These are phyloP conservation scores for Thalassoma bifasciatum DNA, from an alignment of 2,113 vertebrate genomes.

Conservation along the genomic window DNA sequence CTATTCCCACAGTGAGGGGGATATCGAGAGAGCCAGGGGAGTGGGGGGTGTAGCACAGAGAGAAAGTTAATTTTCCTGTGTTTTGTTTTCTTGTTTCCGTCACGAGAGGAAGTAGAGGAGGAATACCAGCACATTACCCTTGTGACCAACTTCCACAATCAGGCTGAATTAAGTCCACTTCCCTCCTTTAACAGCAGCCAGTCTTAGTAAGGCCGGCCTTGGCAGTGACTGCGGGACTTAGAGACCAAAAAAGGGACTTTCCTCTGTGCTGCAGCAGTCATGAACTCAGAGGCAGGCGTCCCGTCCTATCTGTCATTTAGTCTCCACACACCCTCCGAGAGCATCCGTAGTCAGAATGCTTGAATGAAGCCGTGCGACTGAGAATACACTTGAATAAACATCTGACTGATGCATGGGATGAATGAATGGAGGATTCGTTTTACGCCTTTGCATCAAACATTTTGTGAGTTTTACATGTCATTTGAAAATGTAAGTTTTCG, in stretches of 20 bases:
- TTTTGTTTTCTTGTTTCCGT: constrained; percentile 56
- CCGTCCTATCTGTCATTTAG: background rate
- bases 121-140: constrained; percentile 24
- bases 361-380: constrained; percentile 11
- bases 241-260: constrained; percentile 61
- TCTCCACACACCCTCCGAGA: background rate
- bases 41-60: constrained; percentile 2
- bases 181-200: constrained; percentile 34
- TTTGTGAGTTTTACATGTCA: background rate
- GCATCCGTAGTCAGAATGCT: constrained; percentile 15
- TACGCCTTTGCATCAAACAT: constrained; percentile 16
- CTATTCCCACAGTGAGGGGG: constrained; percentile 45
- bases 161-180: constrained; percentile 48
- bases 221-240: constrained; percentile 39
- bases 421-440: constrained; percentile 7
- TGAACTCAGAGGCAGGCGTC: constrained; percentile 27
- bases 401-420: constrained; percentile 10
- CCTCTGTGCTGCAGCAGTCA: constrained; percentile 43
- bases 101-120: constrained; percentile 36
- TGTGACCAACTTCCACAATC: constrained; percentile 40
- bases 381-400: background rate
- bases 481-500: background rate
- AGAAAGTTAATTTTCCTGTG: constrained; percentile 48
- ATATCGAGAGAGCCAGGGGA: background rate
- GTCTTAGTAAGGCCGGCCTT: constrained; percentile 37